Evolutionary conservation across 2,797 vertebrate genomes (phyloP).

Genomic region (Tamandua tetradactyla): DNA sequence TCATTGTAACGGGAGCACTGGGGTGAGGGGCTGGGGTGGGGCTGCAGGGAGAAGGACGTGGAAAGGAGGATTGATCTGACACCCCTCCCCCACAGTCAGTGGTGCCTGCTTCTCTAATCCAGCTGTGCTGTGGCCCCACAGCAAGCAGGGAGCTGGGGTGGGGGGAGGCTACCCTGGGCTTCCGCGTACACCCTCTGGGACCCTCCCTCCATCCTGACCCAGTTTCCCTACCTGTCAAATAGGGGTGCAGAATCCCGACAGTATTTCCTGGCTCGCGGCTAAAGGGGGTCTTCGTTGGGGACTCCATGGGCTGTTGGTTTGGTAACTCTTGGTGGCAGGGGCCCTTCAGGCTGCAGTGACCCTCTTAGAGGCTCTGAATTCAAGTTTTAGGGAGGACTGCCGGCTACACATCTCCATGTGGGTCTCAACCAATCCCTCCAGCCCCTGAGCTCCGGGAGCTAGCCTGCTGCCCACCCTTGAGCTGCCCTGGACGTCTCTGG

Average conservation of each 20-base stretch:
- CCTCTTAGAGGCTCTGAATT: background rate
- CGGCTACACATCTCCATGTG: accelerated
- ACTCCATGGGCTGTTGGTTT: background rate
- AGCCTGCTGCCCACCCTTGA: background rate
- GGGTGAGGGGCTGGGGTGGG: background rate
- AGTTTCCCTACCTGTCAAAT: background rate
- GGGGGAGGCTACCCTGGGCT: accelerated
- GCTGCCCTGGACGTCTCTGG: background rate
- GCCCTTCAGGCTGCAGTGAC: background rate
- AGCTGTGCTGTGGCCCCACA: background rate
- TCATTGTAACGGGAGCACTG: accelerated
- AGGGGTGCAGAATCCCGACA: too few relatives aligned
- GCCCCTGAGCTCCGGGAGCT: background rate
- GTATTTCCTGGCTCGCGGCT: accelerated
- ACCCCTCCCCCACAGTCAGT: too few relatives aligned
- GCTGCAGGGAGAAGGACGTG: background rate
- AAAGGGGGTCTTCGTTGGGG: accelerated
- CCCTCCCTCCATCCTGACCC: too few relatives aligned
- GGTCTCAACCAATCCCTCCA: background rate
- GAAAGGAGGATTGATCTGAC: background rate
- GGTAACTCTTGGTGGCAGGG: accelerated
- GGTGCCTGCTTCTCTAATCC: background rate
- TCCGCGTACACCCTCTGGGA: background rate
- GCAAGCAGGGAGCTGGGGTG: background rate
- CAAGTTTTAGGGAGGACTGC: background rate